Evolutionary conservation across 1,140 invertebrate genomes (phyloP).

Genomic region (Melitaea cinxia): DNA sequence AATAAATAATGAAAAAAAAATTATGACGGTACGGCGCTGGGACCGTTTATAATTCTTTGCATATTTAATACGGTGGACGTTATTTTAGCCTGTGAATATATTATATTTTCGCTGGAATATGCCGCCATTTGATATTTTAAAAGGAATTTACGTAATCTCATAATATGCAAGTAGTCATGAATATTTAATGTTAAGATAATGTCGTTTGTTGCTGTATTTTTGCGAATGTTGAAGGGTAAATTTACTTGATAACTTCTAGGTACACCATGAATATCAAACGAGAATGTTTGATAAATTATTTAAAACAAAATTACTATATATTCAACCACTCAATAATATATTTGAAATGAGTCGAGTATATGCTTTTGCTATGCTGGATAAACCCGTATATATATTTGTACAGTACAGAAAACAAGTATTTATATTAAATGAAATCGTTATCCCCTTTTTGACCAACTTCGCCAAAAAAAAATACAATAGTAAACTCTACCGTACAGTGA

Average conservation of each 20-base stretch:
- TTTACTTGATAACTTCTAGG: neutral
- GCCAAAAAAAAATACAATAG: too few relatives aligned
- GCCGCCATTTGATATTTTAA: slow-evolving; percentile 10
- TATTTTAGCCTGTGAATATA: slow-evolving; percentile 15
- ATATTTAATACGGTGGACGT: slow-evolving; percentile 19
- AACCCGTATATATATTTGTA: too few relatives aligned
- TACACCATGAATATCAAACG: slow-evolving; percentile 4
- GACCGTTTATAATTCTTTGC: slow-evolving; percentile 35
- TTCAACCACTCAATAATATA: too few relatives aligned
- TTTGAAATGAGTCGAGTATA: too few relatives aligned
- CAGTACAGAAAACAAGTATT: too few relatives aligned
- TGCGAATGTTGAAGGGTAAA: neutral
- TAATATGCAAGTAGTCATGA: slow-evolving; percentile 12
- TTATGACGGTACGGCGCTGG: slow-evolving; percentile 19
- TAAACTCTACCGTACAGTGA: too few relatives aligned
- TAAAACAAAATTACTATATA: too few relatives aligned
- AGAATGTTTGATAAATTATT: neutral
- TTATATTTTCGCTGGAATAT: slow-evolving; percentile 8
- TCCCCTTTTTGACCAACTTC: too few relatives aligned
- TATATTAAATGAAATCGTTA: too few relatives aligned
- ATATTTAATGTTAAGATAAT: slow-evolving; percentile 10
- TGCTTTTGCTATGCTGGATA: too few relatives aligned
- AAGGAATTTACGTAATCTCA: slow-evolving; percentile 9
- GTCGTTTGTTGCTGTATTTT: neutral
- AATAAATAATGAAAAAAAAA: too few relatives aligned